Evolutionary conservation across 2,113 vertebrate species (phyloP).

Genomic region (Paracanthobrama guichenoti): DNA sequence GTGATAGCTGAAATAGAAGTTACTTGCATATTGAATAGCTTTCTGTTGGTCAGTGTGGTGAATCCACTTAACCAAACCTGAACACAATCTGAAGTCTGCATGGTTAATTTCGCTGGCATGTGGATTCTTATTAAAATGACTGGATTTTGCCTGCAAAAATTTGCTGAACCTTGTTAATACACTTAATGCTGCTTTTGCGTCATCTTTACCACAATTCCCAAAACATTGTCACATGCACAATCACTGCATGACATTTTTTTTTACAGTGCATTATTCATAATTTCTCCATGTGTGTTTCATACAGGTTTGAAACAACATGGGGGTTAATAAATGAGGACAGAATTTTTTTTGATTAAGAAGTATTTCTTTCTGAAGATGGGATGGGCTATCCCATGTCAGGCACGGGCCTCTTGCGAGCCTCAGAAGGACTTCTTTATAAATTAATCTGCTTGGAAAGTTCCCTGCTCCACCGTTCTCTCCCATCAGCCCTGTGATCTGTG

Average conservation of each 20-base stretch:
- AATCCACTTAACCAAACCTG: background rate
- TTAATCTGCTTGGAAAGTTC: constrained; percentile 63
- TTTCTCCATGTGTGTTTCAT: background rate
- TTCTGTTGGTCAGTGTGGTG: too few relatives aligned
- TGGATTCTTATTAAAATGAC: background rate
- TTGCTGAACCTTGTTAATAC: too few relatives aligned
- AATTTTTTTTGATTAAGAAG: background rate
- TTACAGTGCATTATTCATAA: background rate
- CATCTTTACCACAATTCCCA: background rate
- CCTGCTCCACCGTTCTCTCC: constrained; percentile 62
- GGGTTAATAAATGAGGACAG: background rate
- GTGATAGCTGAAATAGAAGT: too few relatives aligned
- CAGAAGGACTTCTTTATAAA: constrained; percentile 62
- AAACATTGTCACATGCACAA: too few relatives aligned
- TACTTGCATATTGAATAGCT: too few relatives aligned
- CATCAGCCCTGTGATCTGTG: constrained; percentile 67
- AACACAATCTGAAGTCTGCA: background rate
- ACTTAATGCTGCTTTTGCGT: background rate
- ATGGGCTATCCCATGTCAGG: constrained; percentile 57
- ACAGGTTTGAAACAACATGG: background rate
- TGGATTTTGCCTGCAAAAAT: too few relatives aligned
- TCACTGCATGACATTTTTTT: constrained; percentile 2
- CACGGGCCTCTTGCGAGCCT: constrained; percentile 45
- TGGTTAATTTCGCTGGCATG: background rate
- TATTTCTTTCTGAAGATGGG: constrained; percentile 24